phyloP scores from a whole-genome alignment of 1,140 invertebrate species.

The Drosophila ironensis region DNA sequence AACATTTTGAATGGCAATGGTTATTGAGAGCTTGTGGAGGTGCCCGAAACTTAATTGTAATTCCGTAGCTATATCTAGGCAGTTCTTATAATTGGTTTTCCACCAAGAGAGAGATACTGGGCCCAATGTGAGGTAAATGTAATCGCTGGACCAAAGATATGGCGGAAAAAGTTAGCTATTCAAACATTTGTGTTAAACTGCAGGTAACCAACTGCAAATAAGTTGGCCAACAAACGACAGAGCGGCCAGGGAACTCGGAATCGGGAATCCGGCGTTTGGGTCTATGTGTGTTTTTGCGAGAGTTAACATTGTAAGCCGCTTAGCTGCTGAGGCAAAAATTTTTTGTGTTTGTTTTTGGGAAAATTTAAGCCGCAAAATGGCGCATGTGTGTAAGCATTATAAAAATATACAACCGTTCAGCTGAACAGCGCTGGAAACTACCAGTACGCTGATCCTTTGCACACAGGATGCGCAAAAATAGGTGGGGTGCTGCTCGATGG shows the following conservation, averaged over 20 bases:
- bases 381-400: constrained; percentile 62
- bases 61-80: constrained; percentile 33
- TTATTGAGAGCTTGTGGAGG: constrained; percentile 15
- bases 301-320: constrained; percentile 78
- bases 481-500: background rate
- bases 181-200: constrained; percentile 73
- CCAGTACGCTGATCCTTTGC: constrained; percentile 39
- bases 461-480: background rate
- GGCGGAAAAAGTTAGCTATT: constrained; percentile 48
- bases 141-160: constrained; percentile 11
- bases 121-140: background rate
- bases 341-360: constrained; percentile 67
- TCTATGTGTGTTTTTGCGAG: constrained; percentile 16
- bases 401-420: constrained; percentile 49
- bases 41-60: constrained; percentile 35
- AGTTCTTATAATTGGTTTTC: constrained; percentile 1
- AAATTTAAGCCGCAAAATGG: constrained; percentile 76
- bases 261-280: background rate
- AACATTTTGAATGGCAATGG: constrained; percentile 22
- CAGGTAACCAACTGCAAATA: constrained; percentile 74
- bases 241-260: no score
- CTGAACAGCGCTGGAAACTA: constrained; percentile 16
- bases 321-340: constrained; percentile 63
- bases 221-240: constrained; percentile 48
- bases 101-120: no score